A percentile compares a stretch with the other conserved stretches of the same genome.
Evolutionary conservation across 2,113 vertebrate genomes (phyloP).

Genomic region (Tympanuchus pallidicinctus): DNA sequence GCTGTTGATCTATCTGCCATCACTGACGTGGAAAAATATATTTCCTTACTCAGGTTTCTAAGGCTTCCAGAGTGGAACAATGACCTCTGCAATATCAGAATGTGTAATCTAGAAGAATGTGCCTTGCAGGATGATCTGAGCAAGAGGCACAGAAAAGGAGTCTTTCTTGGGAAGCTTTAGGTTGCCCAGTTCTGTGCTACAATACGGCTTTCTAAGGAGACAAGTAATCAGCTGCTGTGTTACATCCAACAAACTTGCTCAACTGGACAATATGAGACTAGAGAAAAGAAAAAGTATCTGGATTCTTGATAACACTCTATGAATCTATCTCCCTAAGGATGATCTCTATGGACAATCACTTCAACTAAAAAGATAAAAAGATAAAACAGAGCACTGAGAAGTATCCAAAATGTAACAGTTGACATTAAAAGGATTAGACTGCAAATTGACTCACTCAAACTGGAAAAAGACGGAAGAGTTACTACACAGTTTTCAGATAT

Average conservation of each 20-base stretch:
- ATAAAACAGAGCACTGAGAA: not conserved
- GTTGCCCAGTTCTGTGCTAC: not conserved
- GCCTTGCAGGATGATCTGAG: not conserved
- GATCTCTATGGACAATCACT: not conserved
- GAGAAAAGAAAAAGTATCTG: not conserved
- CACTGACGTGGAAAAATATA: slow-evolving; percentile 43
- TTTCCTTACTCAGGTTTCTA: slow-evolving; percentile 58
- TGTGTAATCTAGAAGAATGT: slow-evolving; percentile 27
- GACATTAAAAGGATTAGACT: not conserved
- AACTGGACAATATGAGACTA: not conserved
- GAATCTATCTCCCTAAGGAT: not conserved
- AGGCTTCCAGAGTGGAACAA: slow-evolving; percentile 30
- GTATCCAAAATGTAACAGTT: not conserved
- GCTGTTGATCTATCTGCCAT: slow-evolving; percentile 54
- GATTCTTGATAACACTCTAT: rapidly evolving
- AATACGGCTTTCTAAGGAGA: not conserved
- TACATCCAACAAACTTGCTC: not conserved
- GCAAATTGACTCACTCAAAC: not conserved
- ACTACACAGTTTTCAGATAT: not conserved
- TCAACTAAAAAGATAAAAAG: not conserved
- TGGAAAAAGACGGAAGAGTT: not conserved
- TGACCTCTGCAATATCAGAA: slow-evolving; percentile 20
- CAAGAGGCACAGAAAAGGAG: not conserved
- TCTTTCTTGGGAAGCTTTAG: not conserved
- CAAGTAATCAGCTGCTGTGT: not conserved